Conservation (phyloP, 2,113 vertebrate genomes). For the Chaenocephalus aceratus region DNA sequence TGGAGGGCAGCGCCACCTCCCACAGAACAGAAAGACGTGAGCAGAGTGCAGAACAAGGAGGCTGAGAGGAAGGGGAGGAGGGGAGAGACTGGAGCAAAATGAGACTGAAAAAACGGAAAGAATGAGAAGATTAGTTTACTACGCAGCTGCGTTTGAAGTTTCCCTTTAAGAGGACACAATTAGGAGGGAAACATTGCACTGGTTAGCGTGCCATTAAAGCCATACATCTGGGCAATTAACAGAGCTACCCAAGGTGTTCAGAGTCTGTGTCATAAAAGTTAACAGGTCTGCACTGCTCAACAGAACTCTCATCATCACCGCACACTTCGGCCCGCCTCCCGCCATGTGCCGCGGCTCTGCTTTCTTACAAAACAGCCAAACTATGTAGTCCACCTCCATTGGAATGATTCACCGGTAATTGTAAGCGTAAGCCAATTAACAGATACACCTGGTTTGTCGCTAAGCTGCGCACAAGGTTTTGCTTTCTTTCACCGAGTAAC, state of each 20-base stretch:
- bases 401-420: constrained; percentile 15
- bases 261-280: constrained; percentile 80
- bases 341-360: constrained; percentile 54
- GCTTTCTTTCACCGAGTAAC: constrained; percentile 13
- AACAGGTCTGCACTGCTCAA: constrained; percentile 76
- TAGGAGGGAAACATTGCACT: constrained; percentile 73
- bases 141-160: constrained; percentile 79
- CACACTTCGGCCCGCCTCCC: constrained; percentile 56
- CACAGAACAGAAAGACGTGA: constrained; percentile 53
- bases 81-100: background rate
- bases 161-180: constrained; percentile 82
- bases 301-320: constrained; percentile 65
- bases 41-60: constrained; percentile 25
- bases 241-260: constrained; percentile 80
- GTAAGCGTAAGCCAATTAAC: background rate
- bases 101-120: constrained; percentile 47
- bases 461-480: background rate
- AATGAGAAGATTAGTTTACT: constrained; percentile 76
- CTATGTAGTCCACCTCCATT: constrained; percentile 6
- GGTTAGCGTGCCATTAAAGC: constrained; percentile 71
- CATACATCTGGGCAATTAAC: constrained; percentile 84
- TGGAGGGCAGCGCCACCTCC: constrained; percentile 66
- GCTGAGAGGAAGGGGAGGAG: constrained; percentile 23
- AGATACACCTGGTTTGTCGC: constrained; percentile 18
- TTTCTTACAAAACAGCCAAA: constrained; percentile 40